These are phyloP conservation scores for Diaphora mendica DNA, from an alignment of 2,888 invertebrate genomes.

Conservation along the genomic window DNA sequence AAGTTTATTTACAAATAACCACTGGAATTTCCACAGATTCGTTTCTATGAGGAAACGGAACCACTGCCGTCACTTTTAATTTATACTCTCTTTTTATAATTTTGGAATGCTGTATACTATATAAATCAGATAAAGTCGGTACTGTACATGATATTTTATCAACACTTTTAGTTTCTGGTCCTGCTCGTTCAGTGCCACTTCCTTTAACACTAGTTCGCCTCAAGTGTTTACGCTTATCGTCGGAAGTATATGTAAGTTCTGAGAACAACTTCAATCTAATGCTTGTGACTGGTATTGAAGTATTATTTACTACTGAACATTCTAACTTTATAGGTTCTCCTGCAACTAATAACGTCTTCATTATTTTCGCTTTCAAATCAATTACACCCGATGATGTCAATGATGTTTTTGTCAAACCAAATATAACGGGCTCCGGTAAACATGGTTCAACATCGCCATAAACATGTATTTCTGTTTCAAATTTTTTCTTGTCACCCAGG, in stretches of 20 bases:
- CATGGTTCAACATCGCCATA: slow-evolving; percentile 32
- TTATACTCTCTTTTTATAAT: slow-evolving; percentile 42
- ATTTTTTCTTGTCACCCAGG: slow-evolving; percentile 20
- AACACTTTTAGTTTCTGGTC: slow-evolving; percentile 34
- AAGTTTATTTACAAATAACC: slow-evolving; percentile 31
- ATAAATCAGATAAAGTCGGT: slow-evolving; percentile 36
- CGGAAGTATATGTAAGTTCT: slow-evolving; percentile 36
- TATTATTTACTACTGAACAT: slow-evolving; percentile 40
- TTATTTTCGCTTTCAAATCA: slow-evolving; percentile 33
- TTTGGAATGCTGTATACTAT: slow-evolving; percentile 41
- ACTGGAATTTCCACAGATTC: slow-evolving; percentile 45
- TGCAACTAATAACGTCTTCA: slow-evolving; percentile 25
- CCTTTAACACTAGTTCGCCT: slow-evolving; percentile 20
- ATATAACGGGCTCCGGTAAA: slow-evolving; percentile 25
- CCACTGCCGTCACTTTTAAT: slow-evolving; percentile 41
- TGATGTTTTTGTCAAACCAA: slow-evolving; percentile 41
- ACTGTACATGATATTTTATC: slow-evolving; percentile 27
- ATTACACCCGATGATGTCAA: slow-evolving; percentile 40
- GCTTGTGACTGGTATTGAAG: slow-evolving; percentile 33
- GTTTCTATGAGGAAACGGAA: slow-evolving; percentile 50
- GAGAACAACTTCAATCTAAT: slow-evolving; percentile 40
- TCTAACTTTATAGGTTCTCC: slow-evolving; percentile 18
- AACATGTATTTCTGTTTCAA: slow-evolving; percentile 38
- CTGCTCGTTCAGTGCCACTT: slow-evolving; percentile 15
- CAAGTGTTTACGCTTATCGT: slow-evolving; percentile 25